phyloP scores from a whole-genome alignment of 2,888 invertebrate species.

The Gisinianus flammeolus region DNA sequence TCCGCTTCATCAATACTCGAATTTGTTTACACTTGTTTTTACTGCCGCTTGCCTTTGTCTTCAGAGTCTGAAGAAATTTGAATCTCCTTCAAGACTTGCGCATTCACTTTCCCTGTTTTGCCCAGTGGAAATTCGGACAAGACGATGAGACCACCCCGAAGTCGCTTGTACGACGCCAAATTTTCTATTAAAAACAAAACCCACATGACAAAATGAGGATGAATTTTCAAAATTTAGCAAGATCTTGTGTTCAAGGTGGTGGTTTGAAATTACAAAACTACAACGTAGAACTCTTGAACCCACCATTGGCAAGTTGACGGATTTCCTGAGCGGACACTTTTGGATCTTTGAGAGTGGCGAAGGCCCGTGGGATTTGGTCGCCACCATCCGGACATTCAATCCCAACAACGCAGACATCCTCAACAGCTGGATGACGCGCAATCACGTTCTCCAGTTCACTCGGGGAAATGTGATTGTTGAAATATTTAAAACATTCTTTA shows the following conservation, averaged over 20 bases:
- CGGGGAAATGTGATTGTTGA: conserved; percentile 55
- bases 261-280: not conserved
- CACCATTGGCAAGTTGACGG: conserved; percentile 49
- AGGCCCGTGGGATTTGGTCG: conserved; percentile 53
- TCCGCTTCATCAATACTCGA: no score
- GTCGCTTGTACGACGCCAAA: conserved; percentile 38
- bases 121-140: conserved; percentile 34
- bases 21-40: no score
- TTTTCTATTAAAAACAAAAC: conserved; percentile 27
- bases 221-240: not conserved
- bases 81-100: conserved; percentile 9
- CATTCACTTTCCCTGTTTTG: conserved; percentile 39
- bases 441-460: conserved; percentile 52
- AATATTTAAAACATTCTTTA: conserved; percentile 58
- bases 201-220: not conserved
- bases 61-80: conserved; percentile 15
- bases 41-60: no score
- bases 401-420: conserved; percentile 52
- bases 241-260: no score
- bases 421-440: conserved; percentile 46
- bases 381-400: conserved; percentile 52
- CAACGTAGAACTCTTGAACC: not conserved
- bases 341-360: conserved; percentile 44
- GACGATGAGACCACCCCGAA: conserved; percentile 40
- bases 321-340: conserved; percentile 41